These are phyloP conservation scores for Ceryle rudis DNA, from an alignment of 2,797 vertebrate species.

Conservation along the genomic window DNA sequence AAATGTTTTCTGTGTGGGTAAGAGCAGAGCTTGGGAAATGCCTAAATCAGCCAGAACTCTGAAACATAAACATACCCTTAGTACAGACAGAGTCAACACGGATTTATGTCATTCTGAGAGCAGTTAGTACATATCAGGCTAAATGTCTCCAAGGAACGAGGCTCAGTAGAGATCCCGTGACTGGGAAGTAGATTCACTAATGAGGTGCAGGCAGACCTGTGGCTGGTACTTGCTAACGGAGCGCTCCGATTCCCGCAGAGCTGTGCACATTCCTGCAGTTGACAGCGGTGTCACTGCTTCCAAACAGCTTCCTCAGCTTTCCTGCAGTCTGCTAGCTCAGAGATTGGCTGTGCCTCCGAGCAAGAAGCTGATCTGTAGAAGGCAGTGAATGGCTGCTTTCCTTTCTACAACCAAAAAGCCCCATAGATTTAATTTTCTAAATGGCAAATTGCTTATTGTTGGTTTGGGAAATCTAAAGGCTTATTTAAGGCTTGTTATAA, in stretches of 20 bases:
- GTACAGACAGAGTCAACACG: neutral
- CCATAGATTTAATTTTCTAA: neutral
- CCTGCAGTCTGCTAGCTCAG: neutral
- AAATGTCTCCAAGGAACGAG: neutral
- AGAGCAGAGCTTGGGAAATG: neutral
- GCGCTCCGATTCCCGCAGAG: neutral
- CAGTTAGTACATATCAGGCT: neutral
- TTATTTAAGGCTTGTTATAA: neutral
- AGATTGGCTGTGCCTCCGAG: neutral
- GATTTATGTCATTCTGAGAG: constrained; percentile 20
- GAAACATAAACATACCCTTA: neutral
- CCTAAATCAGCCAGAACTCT: constrained; percentile 1
- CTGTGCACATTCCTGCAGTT: neutral
- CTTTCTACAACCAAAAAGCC: neutral
- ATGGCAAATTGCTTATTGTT: neutral
- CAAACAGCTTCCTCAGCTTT: constrained; percentile 30
- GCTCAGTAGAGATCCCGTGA: neutral
- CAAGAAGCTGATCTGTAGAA: neutral
- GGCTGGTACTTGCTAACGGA: neutral
- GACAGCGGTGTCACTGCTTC: neutral
- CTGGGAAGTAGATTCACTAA: neutral
- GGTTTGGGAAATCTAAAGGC: neutral
- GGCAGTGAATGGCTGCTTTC: neutral
- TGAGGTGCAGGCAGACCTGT: neutral
- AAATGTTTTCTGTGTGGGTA: neutral